These are phyloP conservation scores for Petromus typicus DNA, from an alignment of 2,113 vertebrate species.

Conservation along the genomic window DNA sequence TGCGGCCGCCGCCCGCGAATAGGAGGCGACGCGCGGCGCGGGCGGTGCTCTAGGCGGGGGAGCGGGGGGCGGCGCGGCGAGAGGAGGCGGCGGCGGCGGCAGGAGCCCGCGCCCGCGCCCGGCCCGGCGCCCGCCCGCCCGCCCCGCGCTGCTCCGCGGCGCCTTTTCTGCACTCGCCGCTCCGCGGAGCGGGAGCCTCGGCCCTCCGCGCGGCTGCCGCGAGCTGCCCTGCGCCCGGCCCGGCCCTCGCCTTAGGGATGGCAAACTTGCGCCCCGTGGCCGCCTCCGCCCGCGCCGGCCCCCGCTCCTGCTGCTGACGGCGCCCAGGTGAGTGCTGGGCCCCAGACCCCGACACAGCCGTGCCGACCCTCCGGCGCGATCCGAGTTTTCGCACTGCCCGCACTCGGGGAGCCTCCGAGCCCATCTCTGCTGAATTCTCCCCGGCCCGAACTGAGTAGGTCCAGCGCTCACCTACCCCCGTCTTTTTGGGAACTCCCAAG, in stretches of 20 bases:
- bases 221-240: conserved; percentile 72
- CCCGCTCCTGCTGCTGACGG: conserved; percentile 83
- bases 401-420: conserved; percentile 50
- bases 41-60: conserved; percentile 71
- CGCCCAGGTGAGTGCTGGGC: conserved; percentile 81
- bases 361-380: not conserved
- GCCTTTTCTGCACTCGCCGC: conserved; percentile 73
- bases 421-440: conserved; percentile 57
- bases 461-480: conserved; percentile 26
- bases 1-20: conserved; percentile 78
- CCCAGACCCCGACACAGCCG: conserved; percentile 21
- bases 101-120: conserved; percentile 66
- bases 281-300: conserved; percentile 76
- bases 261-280: conserved; percentile 81
- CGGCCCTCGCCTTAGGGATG: conserved; percentile 79
- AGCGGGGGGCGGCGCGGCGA: conserved; percentile 44
- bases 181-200: conserved; percentile 65
- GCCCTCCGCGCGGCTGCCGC: conserved; percentile 66
- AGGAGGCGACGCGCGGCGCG: conserved; percentile 64
- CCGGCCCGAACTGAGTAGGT: conserved; percentile 60
- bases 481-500: conserved; percentile 65
- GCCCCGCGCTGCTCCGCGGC: conserved; percentile 71
- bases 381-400: conserved; percentile 67
- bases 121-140: conserved; percentile 56
- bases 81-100: conserved; percentile 62